Conservation (phyloP, 2,797 vertebrate species). For the Lycodopsis pacificus region DNA sequence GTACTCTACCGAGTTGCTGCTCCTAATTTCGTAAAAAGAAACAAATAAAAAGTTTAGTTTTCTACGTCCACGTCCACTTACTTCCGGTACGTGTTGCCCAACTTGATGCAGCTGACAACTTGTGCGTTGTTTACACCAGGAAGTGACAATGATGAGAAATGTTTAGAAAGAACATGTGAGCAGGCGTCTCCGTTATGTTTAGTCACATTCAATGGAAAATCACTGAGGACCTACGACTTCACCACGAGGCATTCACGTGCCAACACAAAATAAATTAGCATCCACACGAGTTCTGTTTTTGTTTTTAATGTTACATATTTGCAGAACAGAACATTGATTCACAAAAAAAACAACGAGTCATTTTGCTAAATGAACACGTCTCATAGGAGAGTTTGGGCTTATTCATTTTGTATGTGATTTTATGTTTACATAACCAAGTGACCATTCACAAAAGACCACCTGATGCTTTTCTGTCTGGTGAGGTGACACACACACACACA, state of each 20-base stretch:
- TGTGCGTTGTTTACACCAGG: constrained; percentile 19
- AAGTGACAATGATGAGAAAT: constrained; percentile 15
- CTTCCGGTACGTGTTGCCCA: constrained; percentile 9
- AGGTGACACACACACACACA: constrained; percentile 18
- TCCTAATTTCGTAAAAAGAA: neutral
- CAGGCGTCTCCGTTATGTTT: neutral
- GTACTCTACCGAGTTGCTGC: neutral
- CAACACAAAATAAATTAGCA: neutral
- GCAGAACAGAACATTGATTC: neutral
- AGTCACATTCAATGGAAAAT: constrained; percentile 16
- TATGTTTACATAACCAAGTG: neutral
- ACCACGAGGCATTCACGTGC: neutral
- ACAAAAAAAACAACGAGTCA: neutral
- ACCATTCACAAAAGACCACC: neutral
- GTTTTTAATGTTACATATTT: neutral
- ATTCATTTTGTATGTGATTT: neutral
- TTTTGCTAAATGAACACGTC: neutral
- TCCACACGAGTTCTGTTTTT: neutral
- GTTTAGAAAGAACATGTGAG: neutral
- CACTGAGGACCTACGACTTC: neutral
- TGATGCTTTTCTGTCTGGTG: constrained; percentile 2
- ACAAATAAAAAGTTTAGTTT: neutral
- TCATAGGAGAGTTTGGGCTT: neutral
- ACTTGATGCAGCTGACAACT: neutral
- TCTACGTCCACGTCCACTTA: neutral